Percentiles rank a stretch among this genome's conserved stretches.
Evolutionary conservation across 2,113 vertebrate genomes (phyloP).

Genomic region (Atractosteus spatula): DNA sequence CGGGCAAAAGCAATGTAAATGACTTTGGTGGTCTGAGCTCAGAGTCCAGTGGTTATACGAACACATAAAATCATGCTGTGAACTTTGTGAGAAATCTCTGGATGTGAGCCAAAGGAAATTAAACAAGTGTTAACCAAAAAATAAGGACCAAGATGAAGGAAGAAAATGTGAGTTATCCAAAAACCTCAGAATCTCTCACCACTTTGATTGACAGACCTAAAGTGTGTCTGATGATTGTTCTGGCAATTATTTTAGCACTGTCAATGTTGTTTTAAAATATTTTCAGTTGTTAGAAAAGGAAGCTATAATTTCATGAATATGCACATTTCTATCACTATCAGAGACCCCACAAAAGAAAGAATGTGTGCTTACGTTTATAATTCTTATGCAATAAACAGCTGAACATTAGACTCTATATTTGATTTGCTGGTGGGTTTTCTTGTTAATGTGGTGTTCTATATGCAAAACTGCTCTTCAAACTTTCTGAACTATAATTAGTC

Average conservation of each 20-base stretch:
- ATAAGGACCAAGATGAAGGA: constrained; percentile 24
- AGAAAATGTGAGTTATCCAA: too few species aligned
- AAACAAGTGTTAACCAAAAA: constrained; percentile 37
- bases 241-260: too few species aligned
- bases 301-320: constrained; percentile 30
- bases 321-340: constrained; percentile 20
- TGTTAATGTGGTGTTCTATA: constrained; percentile 40
- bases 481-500: constrained; percentile 64
- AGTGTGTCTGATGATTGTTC: too few species aligned
- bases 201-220: too few species aligned
- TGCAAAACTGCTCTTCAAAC: constrained; percentile 43
- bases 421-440: constrained; percentile 21
- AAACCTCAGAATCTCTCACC: too few species aligned
- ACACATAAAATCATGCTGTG: constrained; percentile 46
- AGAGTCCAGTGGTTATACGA: constrained; percentile 37
- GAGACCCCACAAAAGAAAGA: background rate
- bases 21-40: constrained; percentile 36
- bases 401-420: constrained; percentile 38
- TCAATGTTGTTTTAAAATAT: too few species aligned
- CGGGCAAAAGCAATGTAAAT: constrained; percentile 49
- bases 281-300: background rate
- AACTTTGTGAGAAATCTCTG: constrained; percentile 34
- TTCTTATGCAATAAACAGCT: constrained; percentile 1
- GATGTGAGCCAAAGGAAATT: constrained; percentile 29
- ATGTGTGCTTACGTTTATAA: constrained; percentile 17